Conservation (phyloP, 2,888 invertebrate species). For the Trimorus sp. region DNA sequence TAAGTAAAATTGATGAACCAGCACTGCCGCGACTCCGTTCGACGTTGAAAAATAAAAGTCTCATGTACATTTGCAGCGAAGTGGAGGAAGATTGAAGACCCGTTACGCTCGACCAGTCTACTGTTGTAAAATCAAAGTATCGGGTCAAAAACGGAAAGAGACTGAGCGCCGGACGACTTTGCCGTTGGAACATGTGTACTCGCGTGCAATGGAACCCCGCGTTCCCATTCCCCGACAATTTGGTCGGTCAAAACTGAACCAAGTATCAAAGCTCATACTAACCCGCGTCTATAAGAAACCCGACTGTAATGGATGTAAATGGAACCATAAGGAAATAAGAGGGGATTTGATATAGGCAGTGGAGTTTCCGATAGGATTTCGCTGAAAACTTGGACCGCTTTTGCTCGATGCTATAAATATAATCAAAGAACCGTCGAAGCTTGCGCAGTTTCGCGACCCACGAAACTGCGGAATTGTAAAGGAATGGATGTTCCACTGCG, state of each 20-base stretch:
- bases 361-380: too few relatives aligned
- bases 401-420: constrained; percentile 8
- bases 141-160: constrained; percentile 11
- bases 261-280: too few relatives aligned
- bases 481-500: neutral
- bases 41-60: constrained; percentile 27
- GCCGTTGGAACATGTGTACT: constrained; percentile 31
- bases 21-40: constrained; percentile 4
- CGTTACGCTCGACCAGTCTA: constrained; percentile 7
- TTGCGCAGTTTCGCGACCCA: neutral
- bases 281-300: too few relatives aligned
- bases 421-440: constrained; percentile 1
- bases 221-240: too few relatives aligned
- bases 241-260: too few relatives aligned
- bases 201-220: constrained; percentile 10
- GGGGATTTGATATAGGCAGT: neutral
- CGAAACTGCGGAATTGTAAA: neutral
- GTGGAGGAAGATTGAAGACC: constrained; percentile 47
- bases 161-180: constrained; percentile 2
- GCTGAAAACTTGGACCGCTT: neutral
- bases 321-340: too few relatives aligned
- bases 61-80: constrained; percentile 55
- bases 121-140: constrained; percentile 5
- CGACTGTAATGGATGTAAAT: too few relatives aligned
- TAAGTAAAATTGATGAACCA: constrained; percentile 33